Evolutionary conservation across 2,113 vertebrate species (phyloP).

Genomic region (Hippocampus comes): DNA sequence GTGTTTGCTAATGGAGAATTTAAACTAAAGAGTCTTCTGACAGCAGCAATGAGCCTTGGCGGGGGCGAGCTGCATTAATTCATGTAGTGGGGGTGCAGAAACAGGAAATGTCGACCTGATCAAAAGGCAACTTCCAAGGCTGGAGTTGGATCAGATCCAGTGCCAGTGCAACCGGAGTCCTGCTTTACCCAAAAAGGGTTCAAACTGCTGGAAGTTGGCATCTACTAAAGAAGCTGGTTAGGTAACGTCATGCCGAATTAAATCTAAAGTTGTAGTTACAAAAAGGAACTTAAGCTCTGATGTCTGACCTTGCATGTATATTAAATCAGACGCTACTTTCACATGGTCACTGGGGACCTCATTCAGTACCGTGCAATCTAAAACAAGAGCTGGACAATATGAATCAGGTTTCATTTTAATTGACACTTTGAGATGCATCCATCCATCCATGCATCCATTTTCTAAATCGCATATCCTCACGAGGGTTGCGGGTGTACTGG

Average conservation of each 20-base stretch:
- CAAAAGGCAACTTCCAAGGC: conserved; percentile 53
- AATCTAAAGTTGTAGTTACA: neutral
- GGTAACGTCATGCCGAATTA: conserved; percentile 11
- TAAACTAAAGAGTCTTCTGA: conserved; percentile 28
- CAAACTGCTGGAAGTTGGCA: conserved; percentile 9
- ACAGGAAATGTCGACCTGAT: conserved; percentile 31
- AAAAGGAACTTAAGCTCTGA: neutral
- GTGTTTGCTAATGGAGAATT: conserved; percentile 31
- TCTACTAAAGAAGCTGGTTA: neutral
- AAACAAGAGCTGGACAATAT: neutral
- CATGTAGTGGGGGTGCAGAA: conserved; percentile 22
- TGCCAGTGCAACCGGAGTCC: conserved; percentile 8
- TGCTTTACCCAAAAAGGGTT: conserved; percentile 10
- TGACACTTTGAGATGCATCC: neutral
- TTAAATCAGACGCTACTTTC: neutral
- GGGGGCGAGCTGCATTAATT: conserved; percentile 45
- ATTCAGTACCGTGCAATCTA: neutral
- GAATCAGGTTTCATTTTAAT: neutral
- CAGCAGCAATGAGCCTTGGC: conserved; percentile 28
- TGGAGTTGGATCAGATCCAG: conserved; percentile 29
- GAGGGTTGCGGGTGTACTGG: no score
- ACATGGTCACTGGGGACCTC: no score
- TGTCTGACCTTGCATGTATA: neutral
- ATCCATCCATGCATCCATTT: no score
- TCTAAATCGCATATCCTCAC: no score